Base-by-base conservation (phyloP, 2,888 invertebrate genomes). In the Monoplex corrugatus region DNA sequence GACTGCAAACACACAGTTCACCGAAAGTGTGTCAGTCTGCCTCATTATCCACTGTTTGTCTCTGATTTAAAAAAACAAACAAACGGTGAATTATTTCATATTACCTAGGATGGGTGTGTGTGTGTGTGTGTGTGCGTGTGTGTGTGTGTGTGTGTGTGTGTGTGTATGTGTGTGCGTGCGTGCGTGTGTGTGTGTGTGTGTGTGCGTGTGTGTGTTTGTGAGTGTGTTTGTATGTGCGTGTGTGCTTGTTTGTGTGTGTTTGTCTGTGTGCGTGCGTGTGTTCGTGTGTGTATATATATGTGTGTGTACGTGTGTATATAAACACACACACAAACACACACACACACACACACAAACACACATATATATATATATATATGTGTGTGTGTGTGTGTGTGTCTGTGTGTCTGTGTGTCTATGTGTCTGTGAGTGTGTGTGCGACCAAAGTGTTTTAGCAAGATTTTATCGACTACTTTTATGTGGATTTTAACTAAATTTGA, bases 111-210 rank as follows among this genome's bases (percentile, higher is more conserved):
- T 6, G 0, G 23, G 3, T 44, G 44, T 5, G 83, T 43, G 3
- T 83, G 44, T 44, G 40, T 43, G 83, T 83, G 40, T 83, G 83
- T 3, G 44, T 83, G 40, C 43, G 44, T n/a, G 40, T 83, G 44
- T 43, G 83, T 28, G 45, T 43, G 83, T 43, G 45, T 44, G 83
- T 43, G 83, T 43, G 40, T 28, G 82, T 28, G 13, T 28, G 63
- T 38, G 45, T 75, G 78, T 28, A 32, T 68, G 40, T 63, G 50
- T 50, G 50, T 50, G 50, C 16, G 50, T 50, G 50, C 16, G 50
- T 13, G 50, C 16, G 50, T 16, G 50, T 50, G 50, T 50, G 50
- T 50, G 50, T 50, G 50, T 50, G 50, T 50, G 50, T 50, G 50
- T 50, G 50, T 50, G 50, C 16, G 50, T 50, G 50, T 50, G 50